Evolutionary conservation across 2,797 vertebrate genomes (phyloP).

Genomic region (Avahi laniger): DNA sequence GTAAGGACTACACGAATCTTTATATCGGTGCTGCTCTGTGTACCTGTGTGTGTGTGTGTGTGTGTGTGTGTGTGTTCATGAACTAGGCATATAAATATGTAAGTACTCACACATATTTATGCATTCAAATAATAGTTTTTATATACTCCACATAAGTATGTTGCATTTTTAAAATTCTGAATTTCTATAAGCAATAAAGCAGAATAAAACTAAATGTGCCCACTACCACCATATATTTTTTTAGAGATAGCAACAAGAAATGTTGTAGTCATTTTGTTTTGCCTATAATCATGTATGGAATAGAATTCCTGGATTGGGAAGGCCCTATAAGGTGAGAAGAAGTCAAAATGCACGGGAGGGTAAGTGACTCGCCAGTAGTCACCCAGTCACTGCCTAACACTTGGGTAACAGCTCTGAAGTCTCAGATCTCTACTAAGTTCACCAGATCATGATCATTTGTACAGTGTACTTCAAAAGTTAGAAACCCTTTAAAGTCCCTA

Average conservation of each 20-base stretch:
- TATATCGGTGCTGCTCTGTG: neutral
- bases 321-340: neutral
- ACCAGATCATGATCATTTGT: conserved; percentile 68
- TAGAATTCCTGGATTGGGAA: neutral
- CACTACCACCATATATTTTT: neutral
- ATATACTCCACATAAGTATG: neutral
- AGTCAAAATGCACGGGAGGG: neutral
- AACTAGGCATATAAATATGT: neutral
- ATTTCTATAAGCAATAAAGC: neutral
- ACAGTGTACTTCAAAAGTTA: conserved; percentile 70
- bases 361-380: conserved; percentile 57
- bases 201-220: neutral
- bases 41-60: neutral
- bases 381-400: conserved; percentile 59
- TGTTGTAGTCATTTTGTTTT: neutral
- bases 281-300: neutral
- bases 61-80: neutral
- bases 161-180: neutral
- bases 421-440: conserved; percentile 75
- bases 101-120: neutral
- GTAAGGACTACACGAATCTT: neutral
- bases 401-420: conserved; percentile 46
- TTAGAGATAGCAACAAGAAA: neutral
- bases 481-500: conserved; percentile 66
- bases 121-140: neutral